Conservation (phyloP, 2,797 vertebrate genomes). For the Okamejei kenojei region DNA sequence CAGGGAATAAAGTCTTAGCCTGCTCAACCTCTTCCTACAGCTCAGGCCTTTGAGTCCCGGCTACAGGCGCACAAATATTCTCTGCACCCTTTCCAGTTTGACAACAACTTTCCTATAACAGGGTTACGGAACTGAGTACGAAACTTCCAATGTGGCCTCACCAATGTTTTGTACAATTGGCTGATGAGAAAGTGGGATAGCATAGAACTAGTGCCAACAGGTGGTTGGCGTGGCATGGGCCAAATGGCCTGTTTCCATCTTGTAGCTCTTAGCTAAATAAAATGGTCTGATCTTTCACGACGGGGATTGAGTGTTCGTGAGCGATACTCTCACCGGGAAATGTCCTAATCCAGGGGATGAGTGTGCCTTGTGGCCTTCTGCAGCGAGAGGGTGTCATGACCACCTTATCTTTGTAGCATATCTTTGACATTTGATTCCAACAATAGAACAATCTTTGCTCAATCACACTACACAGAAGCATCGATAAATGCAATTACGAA, state of each 20-base stretch:
- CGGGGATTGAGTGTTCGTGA: neutral
- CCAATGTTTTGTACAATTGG: too few relatives aligned
- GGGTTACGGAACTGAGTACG: too few relatives aligned
- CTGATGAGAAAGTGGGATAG: too few relatives aligned
- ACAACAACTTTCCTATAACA: too few relatives aligned
- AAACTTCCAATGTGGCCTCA: too few relatives aligned
- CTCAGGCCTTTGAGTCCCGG: too few relatives aligned
- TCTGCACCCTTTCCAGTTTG: too few relatives aligned
- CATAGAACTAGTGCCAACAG: too few relatives aligned
- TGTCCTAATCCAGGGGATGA: neutral
- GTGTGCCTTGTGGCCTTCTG: neutral
- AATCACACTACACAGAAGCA: neutral
- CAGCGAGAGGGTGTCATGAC: neutral
- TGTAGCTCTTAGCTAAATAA: neutral
- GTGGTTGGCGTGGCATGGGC: neutral
- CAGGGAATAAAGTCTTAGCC: too few relatives aligned
- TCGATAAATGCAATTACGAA: neutral
- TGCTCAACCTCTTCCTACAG: too few relatives aligned
- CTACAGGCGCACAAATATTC: too few relatives aligned
- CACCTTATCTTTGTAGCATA: neutral
- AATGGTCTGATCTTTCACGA: neutral
- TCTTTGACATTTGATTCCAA: neutral
- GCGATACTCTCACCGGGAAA: neutral
- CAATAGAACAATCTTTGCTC: neutral
- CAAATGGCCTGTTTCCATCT: neutral